Percentiles rank a stretch among this genome's conserved stretches.
These are phyloP conservation scores for Pteruthius melanotis DNA, from an alignment of 2,113 vertebrate species.

Conservation along the genomic window DNA sequence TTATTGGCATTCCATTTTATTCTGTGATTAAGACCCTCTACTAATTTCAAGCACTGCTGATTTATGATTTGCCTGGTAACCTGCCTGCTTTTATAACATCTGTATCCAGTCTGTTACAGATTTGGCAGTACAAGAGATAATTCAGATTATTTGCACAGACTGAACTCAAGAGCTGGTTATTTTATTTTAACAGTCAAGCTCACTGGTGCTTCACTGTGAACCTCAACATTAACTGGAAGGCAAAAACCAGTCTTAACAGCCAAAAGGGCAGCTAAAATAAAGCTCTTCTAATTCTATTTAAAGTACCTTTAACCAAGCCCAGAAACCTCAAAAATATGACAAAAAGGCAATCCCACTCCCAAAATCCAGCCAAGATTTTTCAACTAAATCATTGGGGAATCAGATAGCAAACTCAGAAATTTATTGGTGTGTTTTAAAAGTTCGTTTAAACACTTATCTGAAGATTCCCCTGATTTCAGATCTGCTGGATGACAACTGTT, in stretches of 20 bases:
- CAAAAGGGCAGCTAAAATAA: not conserved
- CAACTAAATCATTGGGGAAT: not conserved
- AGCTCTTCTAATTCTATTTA: not conserved
- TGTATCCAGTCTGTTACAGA: not conserved
- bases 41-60: slow-evolving; percentile 12
- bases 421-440: not conserved
- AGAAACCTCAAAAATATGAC: not conserved
- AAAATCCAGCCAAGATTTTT: not conserved
- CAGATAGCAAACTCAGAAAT: not conserved
- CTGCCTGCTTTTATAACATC: not conserved
- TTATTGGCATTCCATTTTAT: not conserved
- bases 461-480: not conserved
- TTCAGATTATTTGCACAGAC: not conserved
- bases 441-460: not conserved
- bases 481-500: not conserved
- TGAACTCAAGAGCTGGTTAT: not conserved
- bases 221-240: not conserved
- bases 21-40: not conserved
- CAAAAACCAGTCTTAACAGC: not conserved
- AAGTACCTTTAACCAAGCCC: not conserved
- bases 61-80: not conserved
- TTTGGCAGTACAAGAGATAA: not conserved
- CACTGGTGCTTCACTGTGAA: not conserved
- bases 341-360: not conserved
- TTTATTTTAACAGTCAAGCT: not conserved